Percentiles rank a stretch among this genome's conserved stretches.
Conservation (phyloP, 92 coral and sea anemone genomes). For the Pocillopora meandrina region DNA sequence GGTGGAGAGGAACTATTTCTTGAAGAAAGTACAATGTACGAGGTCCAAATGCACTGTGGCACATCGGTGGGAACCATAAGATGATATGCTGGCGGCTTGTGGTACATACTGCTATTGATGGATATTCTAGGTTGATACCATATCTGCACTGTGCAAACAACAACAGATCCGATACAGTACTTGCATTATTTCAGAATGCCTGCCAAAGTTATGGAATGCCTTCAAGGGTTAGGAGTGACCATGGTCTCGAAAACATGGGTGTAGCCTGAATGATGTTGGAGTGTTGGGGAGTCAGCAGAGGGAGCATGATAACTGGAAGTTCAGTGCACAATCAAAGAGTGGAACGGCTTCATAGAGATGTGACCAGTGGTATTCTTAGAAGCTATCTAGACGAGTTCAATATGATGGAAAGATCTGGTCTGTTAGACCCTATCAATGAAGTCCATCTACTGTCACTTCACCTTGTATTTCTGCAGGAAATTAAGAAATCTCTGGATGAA, state of each 20-base stretch:
- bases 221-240: conserved; percentile 63
- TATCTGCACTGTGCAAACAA: conserved; percentile 62
- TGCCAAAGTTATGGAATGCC: conserved; percentile 58
- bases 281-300: conserved; percentile 53
- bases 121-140: conserved; percentile 60
- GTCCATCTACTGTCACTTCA: conserved; percentile 59
- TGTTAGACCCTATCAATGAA: conserved; percentile 54
- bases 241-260: conserved; percentile 54
- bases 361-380: conserved; percentile 47
- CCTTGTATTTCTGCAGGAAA: conserved; percentile 34
- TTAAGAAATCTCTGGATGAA: conserved; percentile 50
- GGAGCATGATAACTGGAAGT: conserved; percentile 57
- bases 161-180: conserved; percentile 56
- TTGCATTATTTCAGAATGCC: conserved; percentile 56
- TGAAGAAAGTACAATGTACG: conserved; percentile 49
- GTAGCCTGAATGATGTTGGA: conserved; percentile 61
- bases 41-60: conserved; percentile 56
- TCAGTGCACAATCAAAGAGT: background rate
- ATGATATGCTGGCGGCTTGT: conserved; percentile 60
- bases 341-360: conserved; percentile 50
- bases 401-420: conserved; percentile 29
- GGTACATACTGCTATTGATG: conserved; percentile 58
- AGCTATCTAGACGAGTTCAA: conserved; percentile 32
- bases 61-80: conserved; percentile 65
- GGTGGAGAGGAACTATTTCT: conserved; percentile 63